Evolutionary conservation across 2,797 vertebrate genomes (phyloP).

Genomic region (Oreochromis mossambicus): DNA sequence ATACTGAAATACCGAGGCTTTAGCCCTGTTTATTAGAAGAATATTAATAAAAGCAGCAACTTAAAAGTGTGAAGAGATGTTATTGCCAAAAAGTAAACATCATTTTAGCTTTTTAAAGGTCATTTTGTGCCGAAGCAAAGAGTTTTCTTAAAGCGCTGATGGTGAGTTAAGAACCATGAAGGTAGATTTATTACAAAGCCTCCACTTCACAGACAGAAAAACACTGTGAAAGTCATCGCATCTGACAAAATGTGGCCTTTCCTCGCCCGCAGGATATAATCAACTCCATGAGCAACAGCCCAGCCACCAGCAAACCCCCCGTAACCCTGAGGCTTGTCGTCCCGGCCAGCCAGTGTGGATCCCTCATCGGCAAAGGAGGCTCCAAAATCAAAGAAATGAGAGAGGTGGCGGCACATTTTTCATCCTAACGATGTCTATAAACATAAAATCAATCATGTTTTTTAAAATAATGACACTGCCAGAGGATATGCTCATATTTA

Average conservation of each 20-base stretch:
- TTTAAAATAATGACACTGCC: background rate
- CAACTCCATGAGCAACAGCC: slow-evolving; percentile 98
- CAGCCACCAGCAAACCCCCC: slow-evolving; percentile 92
- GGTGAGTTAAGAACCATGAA: background rate
- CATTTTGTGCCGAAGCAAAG: background rate
- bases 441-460: background rate
- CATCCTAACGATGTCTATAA: background rate
- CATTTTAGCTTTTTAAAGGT: background rate
- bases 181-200: background rate
- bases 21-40: background rate
- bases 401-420: slow-evolving; percentile 74
- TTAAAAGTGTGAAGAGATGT: background rate
- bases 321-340: slow-evolving; percentile 91
- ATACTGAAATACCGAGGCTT: background rate
- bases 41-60: background rate
- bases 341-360: slow-evolving; percentile 92
- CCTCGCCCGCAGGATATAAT: slow-evolving; percentile 85
- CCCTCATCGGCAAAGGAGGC: slow-evolving; percentile 93
- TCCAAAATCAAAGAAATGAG: slow-evolving; percentile 98
- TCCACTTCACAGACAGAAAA: background rate
- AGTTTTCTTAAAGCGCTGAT: background rate
- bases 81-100: background rate
- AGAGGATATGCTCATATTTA: background rate
- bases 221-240: background rate
- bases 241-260: background rate